Conservation (phyloP, 2,797 vertebrate species). For the Sebastes taczanowskii region DNA sequence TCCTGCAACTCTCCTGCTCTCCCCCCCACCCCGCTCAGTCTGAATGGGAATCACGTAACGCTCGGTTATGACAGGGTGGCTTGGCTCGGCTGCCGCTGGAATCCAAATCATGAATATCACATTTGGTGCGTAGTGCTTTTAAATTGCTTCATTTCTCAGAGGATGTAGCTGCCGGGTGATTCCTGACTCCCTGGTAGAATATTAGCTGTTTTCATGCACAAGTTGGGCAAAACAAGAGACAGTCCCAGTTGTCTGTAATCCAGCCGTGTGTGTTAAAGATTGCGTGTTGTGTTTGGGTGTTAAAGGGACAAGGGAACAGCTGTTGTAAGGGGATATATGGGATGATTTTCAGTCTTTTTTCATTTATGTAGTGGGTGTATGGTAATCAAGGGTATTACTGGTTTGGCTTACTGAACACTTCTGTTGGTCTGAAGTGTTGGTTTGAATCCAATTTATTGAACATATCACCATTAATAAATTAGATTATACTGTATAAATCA, state of each 20-base stretch:
- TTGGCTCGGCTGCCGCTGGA: constrained; percentile 66
- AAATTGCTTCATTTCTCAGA: constrained; percentile 82
- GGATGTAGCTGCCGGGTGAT: constrained; percentile 71
- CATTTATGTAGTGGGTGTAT: neutral
- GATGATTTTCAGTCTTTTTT: constrained; percentile 6
- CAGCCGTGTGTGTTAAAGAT: constrained; percentile 25
- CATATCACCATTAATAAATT: neutral
- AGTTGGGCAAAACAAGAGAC: constrained; percentile 50
- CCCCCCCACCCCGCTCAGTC: constrained; percentile 1
- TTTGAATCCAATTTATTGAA: constrained; percentile 22
- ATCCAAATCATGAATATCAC: constrained; percentile 83
- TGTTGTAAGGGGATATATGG: constrained; percentile 17
- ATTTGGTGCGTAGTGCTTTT: constrained; percentile 80
- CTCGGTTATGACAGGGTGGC: constrained; percentile 71
- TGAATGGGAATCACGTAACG: constrained; percentile 69
- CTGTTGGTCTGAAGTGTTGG: neutral
- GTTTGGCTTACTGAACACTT: constrained; percentile 15
- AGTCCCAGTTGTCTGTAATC: constrained; percentile 57
- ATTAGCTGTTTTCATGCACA: constrained; percentile 71
- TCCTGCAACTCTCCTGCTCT: constrained; percentile 2
- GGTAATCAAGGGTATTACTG: constrained; percentile 1
- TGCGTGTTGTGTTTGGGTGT: constrained; percentile 17
- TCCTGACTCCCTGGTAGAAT: constrained; percentile 63
- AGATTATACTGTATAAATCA: neutral
- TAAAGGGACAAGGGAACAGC: constrained; percentile 16